Evolutionary conservation across 23 tunicate species (phyloP).

Genomic region (Aplidium turbinatum): DNA sequence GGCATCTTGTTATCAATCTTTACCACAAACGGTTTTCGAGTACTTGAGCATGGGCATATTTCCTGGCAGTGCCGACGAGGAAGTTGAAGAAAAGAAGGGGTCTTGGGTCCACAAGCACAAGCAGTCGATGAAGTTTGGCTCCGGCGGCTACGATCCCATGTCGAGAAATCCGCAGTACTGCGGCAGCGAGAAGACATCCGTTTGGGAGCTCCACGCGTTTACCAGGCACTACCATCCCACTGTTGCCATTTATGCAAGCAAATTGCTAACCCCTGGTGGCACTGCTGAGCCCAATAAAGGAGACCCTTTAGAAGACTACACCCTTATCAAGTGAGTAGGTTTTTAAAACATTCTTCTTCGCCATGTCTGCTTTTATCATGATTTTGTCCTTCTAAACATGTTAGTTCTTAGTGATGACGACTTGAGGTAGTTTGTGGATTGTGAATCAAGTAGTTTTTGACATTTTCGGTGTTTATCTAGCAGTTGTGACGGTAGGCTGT

Average conservation of each 20-base stretch:
- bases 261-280: slow-evolving; percentile 26
- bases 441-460: too few relatives aligned
- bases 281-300: slow-evolving; percentile 38
- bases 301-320: slow-evolving; percentile 75
- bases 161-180: slow-evolving; percentile 59
- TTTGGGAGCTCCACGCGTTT: slow-evolving; percentile 67
- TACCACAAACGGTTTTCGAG: too few relatives aligned
- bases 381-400: too few relatives aligned
- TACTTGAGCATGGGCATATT: too few relatives aligned
- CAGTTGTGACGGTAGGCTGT: too few relatives aligned
- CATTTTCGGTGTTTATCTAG: too few relatives aligned
- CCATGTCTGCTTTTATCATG: background rate
- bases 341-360: background rate
- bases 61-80: too few relatives aligned
- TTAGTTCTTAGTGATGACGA: too few relatives aligned
- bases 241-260: slow-evolving; percentile 50
- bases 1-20: too few relatives aligned
- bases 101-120: slow-evolving; percentile 77
- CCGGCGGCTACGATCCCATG: slow-evolving; percentile 46
- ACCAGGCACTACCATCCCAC: slow-evolving; percentile 78
- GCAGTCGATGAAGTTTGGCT: background rate
- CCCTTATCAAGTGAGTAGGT: slow-evolving; percentile 51
- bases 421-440: too few relatives aligned
- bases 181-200: slow-evolving; percentile 48
- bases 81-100: background rate